A percentile compares a stretch with the other conserved stretches of the same genome.
These are phyloP conservation scores for Axinella damicornis DNA, from an alignment of 37 sponge, comb jelly and placozoan species.

Conservation along the genomic window DNA sequence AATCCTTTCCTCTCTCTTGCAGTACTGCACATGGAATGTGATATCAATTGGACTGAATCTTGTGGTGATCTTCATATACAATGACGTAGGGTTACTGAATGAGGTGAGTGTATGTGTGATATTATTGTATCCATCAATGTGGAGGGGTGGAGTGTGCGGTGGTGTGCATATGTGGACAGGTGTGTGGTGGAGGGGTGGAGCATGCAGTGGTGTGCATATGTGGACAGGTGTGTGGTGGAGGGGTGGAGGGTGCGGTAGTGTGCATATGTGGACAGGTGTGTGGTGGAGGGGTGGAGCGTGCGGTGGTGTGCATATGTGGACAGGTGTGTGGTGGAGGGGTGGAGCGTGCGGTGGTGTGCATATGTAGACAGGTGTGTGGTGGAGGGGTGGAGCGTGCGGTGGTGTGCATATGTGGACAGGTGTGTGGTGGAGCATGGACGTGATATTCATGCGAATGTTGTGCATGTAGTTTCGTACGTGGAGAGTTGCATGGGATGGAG, in stretches of 20 bases:
- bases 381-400: too few species aligned
- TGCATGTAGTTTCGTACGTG: not conserved
- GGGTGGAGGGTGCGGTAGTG: too few species aligned
- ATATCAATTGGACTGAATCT: slow-evolving; percentile 55
- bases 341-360: too few species aligned
- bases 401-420: too few species aligned
- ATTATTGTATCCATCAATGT: not conserved
- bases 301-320: not conserved
- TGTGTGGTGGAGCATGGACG: too few species aligned
- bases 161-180: too few species aligned
- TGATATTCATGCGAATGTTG: too few species aligned
- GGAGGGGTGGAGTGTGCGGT: not conserved
- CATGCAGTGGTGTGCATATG: too few species aligned
- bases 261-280: too few species aligned
- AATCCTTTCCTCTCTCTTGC: not conserved
- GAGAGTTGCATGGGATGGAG: not conserved
- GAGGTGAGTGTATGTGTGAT: slow-evolving; percentile 20
- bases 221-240: too few species aligned
- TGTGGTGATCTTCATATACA: slow-evolving; percentile 63
- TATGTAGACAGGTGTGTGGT: too few species aligned
- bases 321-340: not conserved
- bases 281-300: not conserved
- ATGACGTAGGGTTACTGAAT: slow-evolving; percentile 53
- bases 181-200: too few species aligned
- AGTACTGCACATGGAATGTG: slow-evolving; percentile 67